These are phyloP conservation scores for Pseudolycoriella hygida DNA, from an alignment of 2,888 invertebrate species.

Conservation along the genomic window DNA sequence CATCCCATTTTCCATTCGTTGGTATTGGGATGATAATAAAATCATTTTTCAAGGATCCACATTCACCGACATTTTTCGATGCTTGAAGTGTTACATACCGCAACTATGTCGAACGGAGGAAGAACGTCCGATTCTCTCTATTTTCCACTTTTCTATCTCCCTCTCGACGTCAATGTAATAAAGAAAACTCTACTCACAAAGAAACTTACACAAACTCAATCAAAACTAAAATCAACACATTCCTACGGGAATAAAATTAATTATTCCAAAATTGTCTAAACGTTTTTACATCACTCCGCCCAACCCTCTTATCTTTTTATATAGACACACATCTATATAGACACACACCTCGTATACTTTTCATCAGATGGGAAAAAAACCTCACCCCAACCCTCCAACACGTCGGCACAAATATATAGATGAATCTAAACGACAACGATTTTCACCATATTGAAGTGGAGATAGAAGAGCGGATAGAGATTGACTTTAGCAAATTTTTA, in stretches of 20 bases:
- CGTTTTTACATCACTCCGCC: slow-evolving; percentile 1
- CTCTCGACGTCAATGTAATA: neutral
- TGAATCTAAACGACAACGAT: too few relatives aligned
- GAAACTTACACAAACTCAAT: neutral
- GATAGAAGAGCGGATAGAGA: slow-evolving; percentile 13
- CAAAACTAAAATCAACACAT: neutral
- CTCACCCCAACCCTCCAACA: too few relatives aligned
- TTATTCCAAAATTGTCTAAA: slow-evolving; percentile 1
- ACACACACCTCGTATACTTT: too few relatives aligned
- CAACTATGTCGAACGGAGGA: too few relatives aligned
- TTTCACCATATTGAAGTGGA: slow-evolving; percentile 1
- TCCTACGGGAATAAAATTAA: slow-evolving; percentile 1
- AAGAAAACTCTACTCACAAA: neutral
- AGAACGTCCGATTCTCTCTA: neutral
- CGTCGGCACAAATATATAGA: too few relatives aligned
- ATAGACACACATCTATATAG: too few relatives aligned
- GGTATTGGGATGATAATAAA: too few relatives aligned
- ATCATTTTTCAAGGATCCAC: too few relatives aligned
- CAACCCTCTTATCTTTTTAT: neutral
- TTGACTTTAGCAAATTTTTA: slow-evolving; percentile 18
- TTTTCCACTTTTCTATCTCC: neutral
- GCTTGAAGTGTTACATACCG: too few relatives aligned
- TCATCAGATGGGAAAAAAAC: too few relatives aligned
- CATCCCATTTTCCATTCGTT: too few relatives aligned
- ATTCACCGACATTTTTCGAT: too few relatives aligned